Evolutionary conservation across 2,113 vertebrate genomes (phyloP), one percentile per base, ranked within the genome.

Genomic region (Lates calcarifer): DNA sequence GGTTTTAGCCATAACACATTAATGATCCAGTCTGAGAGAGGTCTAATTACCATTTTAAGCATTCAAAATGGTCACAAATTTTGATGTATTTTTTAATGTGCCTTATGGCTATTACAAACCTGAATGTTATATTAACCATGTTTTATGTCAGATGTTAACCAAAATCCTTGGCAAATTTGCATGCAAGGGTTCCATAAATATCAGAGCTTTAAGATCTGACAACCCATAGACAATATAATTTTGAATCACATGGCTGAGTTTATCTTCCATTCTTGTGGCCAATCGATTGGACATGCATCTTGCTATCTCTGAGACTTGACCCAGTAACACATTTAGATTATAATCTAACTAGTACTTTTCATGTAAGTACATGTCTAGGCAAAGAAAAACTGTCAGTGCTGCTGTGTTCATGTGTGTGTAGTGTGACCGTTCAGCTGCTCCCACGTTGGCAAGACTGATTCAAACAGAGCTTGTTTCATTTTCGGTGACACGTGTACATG

Each of bases 311-410:
- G 26, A 74, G 64, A 81, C 53, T 66, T 79, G 85, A 85, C 85
- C 77, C 37, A 88, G 77, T 82, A 86, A 86, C 83, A 86, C 77
- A 77, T 75, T 83, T 78, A 80, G 82, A 83, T 75, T 12, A 43
- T 47, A 67, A 82, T 74, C 63, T 62, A 24, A 70, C 55, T 9
- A n/a, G 47, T 45, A 58, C 7, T 73, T 47, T 72, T 56, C 77
- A 73, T 66, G 73, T 70, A 39, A 75, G 63, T 53, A 65, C 67
- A 78, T 65, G 76, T 72, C 8, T 49, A 28, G 41, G 49, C 67
- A 2, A 4, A 61, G 39, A 53, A 33, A 33, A 33, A 18, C 68
- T 49, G 37, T 47, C 33, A 45, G 28, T 10, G 24, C 35, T 10
- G 24, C 35, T 41, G 49, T 51, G 55, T 33, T 53, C n/a, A 15